A percentile compares a stretch with the other conserved stretches of the same genome.
These are phyloP conservation scores for Capitella teleta DNA, from an alignment of 1,140 invertebrate species.

Conservation along the genomic window DNA sequence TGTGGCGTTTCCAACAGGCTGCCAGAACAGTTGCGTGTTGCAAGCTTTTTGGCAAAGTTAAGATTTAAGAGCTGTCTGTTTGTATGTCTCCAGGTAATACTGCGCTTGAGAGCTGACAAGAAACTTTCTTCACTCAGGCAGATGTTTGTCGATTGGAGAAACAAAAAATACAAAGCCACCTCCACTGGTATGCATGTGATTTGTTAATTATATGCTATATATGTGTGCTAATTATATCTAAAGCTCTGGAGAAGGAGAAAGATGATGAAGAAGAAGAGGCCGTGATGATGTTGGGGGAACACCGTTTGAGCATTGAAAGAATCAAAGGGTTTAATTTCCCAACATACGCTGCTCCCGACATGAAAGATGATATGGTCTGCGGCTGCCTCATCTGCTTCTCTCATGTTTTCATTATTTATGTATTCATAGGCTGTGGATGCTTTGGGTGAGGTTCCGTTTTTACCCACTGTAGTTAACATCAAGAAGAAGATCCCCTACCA, in stretches of 20 bases:
- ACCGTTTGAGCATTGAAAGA: constrained; percentile 16
- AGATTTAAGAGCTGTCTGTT: background rate
- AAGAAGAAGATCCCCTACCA: constrained; percentile 35
- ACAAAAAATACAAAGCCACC: constrained; percentile 16
- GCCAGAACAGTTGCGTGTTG: constrained; percentile 28
- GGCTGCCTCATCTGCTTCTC: background rate
- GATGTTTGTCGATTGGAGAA: constrained; percentile 20
- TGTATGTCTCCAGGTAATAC: constrained; percentile 19
- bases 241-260: constrained; percentile 20
- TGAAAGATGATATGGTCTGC: constrained; percentile 38
- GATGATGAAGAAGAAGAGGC: constrained; percentile 19
- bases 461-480: constrained; percentile 25
- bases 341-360: constrained; percentile 29
- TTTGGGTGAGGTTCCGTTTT: constrained; percentile 26
- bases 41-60: background rate
- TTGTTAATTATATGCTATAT: background rate
- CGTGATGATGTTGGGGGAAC: background rate
- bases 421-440: constrained; percentile 29
- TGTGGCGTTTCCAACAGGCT: constrained; percentile 34
- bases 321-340: constrained; percentile 25
- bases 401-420: background rate
- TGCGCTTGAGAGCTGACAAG: constrained; percentile 16
- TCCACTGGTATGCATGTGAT: background rate
- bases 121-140: constrained; percentile 21
- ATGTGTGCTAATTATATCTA: background rate